phyloP scores from a whole-genome alignment of 2,113 vertebrate genomes.

The Stegastes partitus region DNA sequence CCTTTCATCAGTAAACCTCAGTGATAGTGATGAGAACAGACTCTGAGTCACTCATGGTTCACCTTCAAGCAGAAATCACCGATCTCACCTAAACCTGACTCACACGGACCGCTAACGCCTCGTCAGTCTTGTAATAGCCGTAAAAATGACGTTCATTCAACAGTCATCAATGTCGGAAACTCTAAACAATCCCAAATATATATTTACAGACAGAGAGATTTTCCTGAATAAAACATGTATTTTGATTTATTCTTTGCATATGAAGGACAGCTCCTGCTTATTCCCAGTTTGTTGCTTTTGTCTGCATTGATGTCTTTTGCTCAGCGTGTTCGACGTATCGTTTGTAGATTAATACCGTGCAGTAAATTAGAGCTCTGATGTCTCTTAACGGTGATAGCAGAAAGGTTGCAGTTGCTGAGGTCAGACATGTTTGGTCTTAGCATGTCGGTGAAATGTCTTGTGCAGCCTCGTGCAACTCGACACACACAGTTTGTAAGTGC shows the following conservation, averaged over 20 bases:
- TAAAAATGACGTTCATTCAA: neutral
- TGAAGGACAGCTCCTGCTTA: neutral
- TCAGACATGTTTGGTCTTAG: constrained; percentile 6
- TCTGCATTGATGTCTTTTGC: neutral
- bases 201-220: too few species aligned
- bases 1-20: neutral
- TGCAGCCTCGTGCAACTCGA: constrained; percentile 4
- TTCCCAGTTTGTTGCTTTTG: neutral
- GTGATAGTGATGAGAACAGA: neutral
- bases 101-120: neutral
- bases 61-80: neutral
- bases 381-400: constrained; percentile 2
- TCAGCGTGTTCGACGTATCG: neutral
- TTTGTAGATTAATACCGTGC: neutral
- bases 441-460: constrained; percentile 25
- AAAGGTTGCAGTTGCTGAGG: constrained; percentile 7
- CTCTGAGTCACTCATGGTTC: constrained; percentile 15
- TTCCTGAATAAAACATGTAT: neutral
- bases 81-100: constrained; percentile 21
- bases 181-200: neutral
- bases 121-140: neutral
- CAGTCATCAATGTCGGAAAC: neutral
- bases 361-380: constrained; percentile 2
- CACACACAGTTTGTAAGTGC: neutral
- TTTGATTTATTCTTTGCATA: neutral